Evolutionary conservation across 1,140 invertebrate genomes (phyloP), one percentile per base, ranked within the genome.

Genomic region (Drosophila oshimai): DNA sequence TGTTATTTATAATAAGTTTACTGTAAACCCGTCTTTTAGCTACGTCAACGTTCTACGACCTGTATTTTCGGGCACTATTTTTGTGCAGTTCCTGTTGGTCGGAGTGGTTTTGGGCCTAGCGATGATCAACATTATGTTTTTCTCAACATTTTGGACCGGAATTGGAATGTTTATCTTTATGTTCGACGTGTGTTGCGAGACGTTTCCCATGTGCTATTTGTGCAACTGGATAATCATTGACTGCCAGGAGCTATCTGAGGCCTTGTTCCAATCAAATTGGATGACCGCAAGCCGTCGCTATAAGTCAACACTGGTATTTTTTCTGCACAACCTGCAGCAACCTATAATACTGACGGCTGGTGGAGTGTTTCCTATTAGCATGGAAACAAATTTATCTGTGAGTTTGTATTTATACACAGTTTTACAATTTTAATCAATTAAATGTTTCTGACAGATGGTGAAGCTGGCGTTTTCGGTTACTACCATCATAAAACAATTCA

Each of bases 181-280:
- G n/a, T 39, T 37, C 0, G 46, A 44, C 17, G 44, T 80, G 0
- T 17, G 62, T 4, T 9, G 76, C 39, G 39, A 86, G 44, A 86
- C 80, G 0, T 86, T 73, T 36, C 80, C 80, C 7, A 49, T 84
- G 1, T 84, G 79, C 47, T 84, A 75, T n/a, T 31, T 84, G 2
- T 84, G 80, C 53, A 69, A 84, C 10, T 7, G 55, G 15, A 44
- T 84, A 0, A 33, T 46, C 3, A 45, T 51, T 0, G 79, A 86
- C 26, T 73, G 71, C 41, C 55, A 72, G 2, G 45, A 79, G 0
- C 58, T 86, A 0, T 20, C 75, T 2, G 24, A 72, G n/a, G n/a
- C n/a, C n/a, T 24, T 84, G 1, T 84, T 84, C 28, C 65, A 84
- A 12, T 84, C 80, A 2, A 61, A 84, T 44, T 84, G 80, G 80